A percentile compares a stretch with the other conserved stretches of the same genome.
Evolutionary conservation across 2,888 invertebrate species (phyloP).

Genomic region (Leuctra nigra): DNA sequence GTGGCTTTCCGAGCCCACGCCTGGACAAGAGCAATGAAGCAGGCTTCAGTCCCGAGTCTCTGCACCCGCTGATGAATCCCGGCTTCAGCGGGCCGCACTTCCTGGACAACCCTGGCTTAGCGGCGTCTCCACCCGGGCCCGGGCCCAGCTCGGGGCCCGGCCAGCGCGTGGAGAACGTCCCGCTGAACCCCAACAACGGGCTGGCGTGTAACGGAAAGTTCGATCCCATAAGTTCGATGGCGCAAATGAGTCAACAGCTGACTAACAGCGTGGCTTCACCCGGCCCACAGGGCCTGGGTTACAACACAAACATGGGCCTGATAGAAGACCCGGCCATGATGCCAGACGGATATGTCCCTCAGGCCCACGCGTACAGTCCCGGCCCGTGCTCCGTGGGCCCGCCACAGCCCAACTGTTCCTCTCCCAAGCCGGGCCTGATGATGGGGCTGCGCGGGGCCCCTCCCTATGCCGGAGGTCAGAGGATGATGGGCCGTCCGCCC

Average conservation of each 20-base stretch:
- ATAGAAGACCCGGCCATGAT: slow-evolving; percentile 40
- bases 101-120: slow-evolving; percentile 27
- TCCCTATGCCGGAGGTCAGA: slow-evolving; percentile 43
- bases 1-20: slow-evolving; percentile 35
- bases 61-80: slow-evolving; percentile 26
- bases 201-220: slow-evolving; percentile 46
- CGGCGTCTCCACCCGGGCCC: slow-evolving; percentile 36
- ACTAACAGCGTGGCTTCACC: slow-evolving; percentile 65
- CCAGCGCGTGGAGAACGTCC: slow-evolving; percentile 39
- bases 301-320: no score
- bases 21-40: slow-evolving; percentile 38
- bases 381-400: slow-evolving; percentile 22
- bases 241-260: slow-evolving; percentile 91
- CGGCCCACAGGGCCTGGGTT: slow-evolving; percentile 38
- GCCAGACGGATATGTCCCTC: slow-evolving; percentile 43
- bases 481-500: slow-evolving; percentile 58
- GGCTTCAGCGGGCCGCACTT: slow-evolving; percentile 25
- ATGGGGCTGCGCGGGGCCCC: slow-evolving; percentile 43
- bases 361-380: slow-evolving; percentile 31
- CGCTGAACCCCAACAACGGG: slow-evolving; percentile 58
- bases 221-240: slow-evolving; percentile 88
- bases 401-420: slow-evolving; percentile 31
- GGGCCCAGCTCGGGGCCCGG: slow-evolving; percentile 41
- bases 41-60: slow-evolving; percentile 38
- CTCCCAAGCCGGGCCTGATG: slow-evolving; percentile 32